Conservation (phyloP, 2,113 vertebrate species). For the Cercocebus atys region DNA sequence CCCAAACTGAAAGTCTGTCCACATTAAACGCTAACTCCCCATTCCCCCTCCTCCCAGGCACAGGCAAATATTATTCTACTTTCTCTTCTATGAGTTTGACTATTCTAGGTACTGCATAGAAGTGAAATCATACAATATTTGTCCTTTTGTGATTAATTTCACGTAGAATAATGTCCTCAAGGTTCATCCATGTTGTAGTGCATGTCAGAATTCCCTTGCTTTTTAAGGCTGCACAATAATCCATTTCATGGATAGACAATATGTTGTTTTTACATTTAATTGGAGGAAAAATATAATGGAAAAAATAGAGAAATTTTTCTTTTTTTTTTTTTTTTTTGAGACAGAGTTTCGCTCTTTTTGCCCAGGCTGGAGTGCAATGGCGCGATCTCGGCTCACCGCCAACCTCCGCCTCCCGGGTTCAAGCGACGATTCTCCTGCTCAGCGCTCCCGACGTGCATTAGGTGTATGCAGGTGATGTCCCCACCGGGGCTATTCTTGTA, state of each 20-base stretch:
- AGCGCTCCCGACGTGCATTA: too few species aligned
- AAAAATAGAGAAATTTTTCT: not conserved
- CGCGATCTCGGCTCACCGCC: too few species aligned
- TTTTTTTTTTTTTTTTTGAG: too few species aligned
- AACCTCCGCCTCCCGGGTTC: too few species aligned
- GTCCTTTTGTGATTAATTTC: not conserved
- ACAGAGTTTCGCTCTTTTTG: too few species aligned
- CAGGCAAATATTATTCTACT: not conserved
- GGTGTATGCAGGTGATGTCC: too few species aligned
- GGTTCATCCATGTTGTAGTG: not conserved
- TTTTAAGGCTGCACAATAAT: not conserved
- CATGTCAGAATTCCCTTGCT: not conserved
- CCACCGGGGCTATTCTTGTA: too few species aligned
- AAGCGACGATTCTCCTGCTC: too few species aligned
- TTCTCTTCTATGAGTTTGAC: not conserved
- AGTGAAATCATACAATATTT: too few species aligned
- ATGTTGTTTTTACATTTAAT: not conserved
- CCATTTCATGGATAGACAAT: accelerated
- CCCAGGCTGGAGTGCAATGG: too few species aligned
- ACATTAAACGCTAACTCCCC: not conserved
- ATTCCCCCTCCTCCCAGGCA: too few species aligned
- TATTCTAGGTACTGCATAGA: not conserved
- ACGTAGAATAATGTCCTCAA: not conserved
- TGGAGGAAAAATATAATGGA: not conserved
- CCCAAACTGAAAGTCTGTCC: not conserved